phyloP scores from a whole-genome alignment of 2,797 vertebrate species.

The Danio jaintianensis region DNA sequence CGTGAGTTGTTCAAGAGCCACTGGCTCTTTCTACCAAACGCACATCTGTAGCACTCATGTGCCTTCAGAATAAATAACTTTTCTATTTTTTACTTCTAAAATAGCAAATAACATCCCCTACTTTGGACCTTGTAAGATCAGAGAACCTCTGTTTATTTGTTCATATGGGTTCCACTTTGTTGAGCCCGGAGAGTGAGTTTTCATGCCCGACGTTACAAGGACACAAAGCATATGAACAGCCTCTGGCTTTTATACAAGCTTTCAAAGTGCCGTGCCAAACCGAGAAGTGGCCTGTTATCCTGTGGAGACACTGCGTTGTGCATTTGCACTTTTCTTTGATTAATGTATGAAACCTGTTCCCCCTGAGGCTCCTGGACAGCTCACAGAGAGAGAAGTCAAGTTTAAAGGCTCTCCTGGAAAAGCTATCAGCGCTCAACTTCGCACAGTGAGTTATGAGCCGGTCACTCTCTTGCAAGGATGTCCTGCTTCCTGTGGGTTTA shows the following conservation, averaged over 20 bases:
- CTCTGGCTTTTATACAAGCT: constrained; percentile 26
- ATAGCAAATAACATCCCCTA: constrained; percentile 51
- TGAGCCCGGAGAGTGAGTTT: constrained; percentile 18
- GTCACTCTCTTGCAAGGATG: not conserved
- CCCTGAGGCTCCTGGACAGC: constrained; percentile 28
- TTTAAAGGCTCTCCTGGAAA: constrained; percentile 46
- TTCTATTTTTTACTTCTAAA: constrained; percentile 48
- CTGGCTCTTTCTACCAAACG: constrained; percentile 31
- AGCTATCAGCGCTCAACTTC: constrained; percentile 17
- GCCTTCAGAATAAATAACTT: constrained; percentile 48
- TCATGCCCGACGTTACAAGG: constrained; percentile 48
- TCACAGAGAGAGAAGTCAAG: constrained; percentile 35
- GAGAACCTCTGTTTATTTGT: constrained; percentile 61
- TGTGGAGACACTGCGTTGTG: constrained; percentile 63
- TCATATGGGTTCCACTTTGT: constrained; percentile 52
- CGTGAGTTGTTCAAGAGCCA: constrained; percentile 15
- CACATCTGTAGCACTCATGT: constrained; percentile 66
- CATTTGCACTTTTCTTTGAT: constrained; percentile 71
- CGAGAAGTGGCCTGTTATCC: constrained; percentile 34
- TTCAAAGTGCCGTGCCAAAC: constrained; percentile 25
- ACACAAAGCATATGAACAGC: constrained; percentile 58
- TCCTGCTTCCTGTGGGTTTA: constrained; percentile 1
- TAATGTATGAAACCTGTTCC: constrained; percentile 74
- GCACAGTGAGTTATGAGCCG: constrained; percentile 59
- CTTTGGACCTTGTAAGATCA: constrained; percentile 56